phyloP scores from a whole-genome alignment of 2,888 invertebrate genomes.

The Marronus borbonicus region DNA sequence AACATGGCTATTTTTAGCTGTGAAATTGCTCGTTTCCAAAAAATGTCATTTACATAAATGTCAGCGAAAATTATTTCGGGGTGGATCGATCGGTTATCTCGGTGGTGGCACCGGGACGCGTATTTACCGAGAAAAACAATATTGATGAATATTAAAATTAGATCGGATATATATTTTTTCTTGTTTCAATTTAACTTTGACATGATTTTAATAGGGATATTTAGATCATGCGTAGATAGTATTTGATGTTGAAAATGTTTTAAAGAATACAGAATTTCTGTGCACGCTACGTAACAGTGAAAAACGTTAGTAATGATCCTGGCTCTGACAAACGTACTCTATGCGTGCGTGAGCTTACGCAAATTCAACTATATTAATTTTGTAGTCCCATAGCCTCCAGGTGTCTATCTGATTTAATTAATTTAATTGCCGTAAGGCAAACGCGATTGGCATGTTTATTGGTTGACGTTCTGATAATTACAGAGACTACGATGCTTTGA shows the following conservation, averaged over 20 bases:
- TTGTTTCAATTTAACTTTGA: too few species aligned
- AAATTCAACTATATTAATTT: not conserved
- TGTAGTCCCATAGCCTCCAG: not conserved
- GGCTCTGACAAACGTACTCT: not conserved
- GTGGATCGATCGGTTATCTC: constrained; percentile 3
- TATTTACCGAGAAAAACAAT: not conserved
- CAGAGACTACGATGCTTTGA: not conserved
- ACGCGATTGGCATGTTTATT: not conserved
- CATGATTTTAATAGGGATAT: too few species aligned
- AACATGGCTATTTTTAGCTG: constrained; percentile 9
- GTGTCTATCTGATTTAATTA: constrained; percentile 2
- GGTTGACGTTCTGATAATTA: not conserved
- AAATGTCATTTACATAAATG: constrained; percentile 27
- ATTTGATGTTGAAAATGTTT: not conserved
- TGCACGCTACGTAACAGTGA: too few species aligned
- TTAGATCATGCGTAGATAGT: too few species aligned
- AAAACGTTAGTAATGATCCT: too few species aligned
- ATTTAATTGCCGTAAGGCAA: not conserved
- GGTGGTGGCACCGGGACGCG: not conserved
- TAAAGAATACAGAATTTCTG: not conserved
- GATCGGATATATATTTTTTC: too few species aligned
- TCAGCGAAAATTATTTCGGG: constrained; percentile 30
- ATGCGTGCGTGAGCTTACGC: not conserved
- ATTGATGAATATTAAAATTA: too few species aligned
- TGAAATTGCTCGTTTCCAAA: constrained; percentile 26